Base-by-base conservation (phyloP, 2,888 invertebrate genomes). In the Lobophora halterata region DNA sequence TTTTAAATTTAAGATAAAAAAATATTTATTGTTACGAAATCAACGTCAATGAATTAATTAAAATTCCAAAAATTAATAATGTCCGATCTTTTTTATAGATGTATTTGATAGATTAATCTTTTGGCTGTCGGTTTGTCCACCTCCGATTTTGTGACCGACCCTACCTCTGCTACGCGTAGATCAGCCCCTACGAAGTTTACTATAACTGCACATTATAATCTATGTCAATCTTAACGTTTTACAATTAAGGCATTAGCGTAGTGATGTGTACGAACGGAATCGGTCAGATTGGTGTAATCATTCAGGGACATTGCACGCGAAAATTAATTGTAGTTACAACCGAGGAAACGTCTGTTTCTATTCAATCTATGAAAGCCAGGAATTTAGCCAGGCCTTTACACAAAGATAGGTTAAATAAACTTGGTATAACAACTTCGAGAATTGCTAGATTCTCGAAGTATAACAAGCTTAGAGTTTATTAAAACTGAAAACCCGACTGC, bases 71-170 rank as follows among this genome's bases (percentile, higher is more conserved):
- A 62, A 61, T 57, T 61, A 39, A 66, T 65, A 65, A 63, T 75
- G 76, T 78, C 75, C 75, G 75, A 69, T 73, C 69, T 71, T 71
- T 71, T 64, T 68, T 53, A 63, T 69, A 67, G 66, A 64, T 58
- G 38, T 63, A 52, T 58, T 54, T 60, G 62, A 66, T 58, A 55
- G 55, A 60, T 54, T 56, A 52, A 52, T 50, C 60, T 49, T 62
- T 59, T 74, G 68, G 71, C 76, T 76, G 74, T 82, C 71, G 71
- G 74, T 70, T 73, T 74, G 71, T 77, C 72, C 66, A 66, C 54
- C 70, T 70, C 45, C 55, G 55, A 60, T 61, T 64, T 60, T 68
- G 53, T 73, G 55, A 72, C 74, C 71, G 65, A 65, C 75, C 61
- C 65, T 64, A 33, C 62, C 62, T 65, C 58, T 47, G 35, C 61